Percentiles rank a stretch among this genome's conserved stretches.
Evolutionary conservation across 1,140 invertebrate genomes (phyloP).

Genomic region (Acromyrmex echinatior): DNA sequence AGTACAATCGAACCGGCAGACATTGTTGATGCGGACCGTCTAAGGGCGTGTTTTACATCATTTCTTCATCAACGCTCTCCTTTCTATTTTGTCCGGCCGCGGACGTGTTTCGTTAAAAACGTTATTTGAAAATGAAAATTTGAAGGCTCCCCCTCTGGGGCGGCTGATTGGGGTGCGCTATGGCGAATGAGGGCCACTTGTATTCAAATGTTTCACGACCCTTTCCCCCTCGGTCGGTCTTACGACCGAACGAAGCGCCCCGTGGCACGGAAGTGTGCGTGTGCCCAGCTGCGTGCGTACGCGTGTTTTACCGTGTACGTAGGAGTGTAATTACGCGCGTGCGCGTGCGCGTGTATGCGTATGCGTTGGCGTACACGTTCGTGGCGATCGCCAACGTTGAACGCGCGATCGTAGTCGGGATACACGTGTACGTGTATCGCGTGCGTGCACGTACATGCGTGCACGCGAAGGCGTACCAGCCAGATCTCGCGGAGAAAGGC

Average conservation of each 20-base stretch:
- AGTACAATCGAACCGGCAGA: conserved; percentile 33
- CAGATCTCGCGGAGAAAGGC: conserved; percentile 58
- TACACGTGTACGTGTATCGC: background rate
- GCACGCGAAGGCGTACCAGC: conserved; percentile 53
- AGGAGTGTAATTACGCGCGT: background rate
- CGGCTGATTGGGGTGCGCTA: conserved; percentile 60
- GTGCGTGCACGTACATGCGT: conserved; percentile 22
- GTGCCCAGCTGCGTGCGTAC: conserved; percentile 1
- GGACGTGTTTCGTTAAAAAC: conserved; percentile 59
- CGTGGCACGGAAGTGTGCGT: conserved; percentile 57
- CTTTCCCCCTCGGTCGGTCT: conserved; percentile 35
- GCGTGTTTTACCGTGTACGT: conserved; percentile 1
- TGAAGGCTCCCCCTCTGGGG: background rate
- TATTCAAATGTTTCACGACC: conserved; percentile 61
- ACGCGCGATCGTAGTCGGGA: background rate
- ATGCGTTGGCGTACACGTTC: conserved; percentile 23
- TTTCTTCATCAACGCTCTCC: conserved; percentile 16
- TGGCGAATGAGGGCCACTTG: conserved; percentile 61
- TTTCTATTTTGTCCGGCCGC: conserved; percentile 32
- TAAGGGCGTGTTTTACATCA: conserved; percentile 27
- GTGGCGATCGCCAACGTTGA: background rate
- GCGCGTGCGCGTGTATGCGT: background rate
- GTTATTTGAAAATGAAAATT: conserved; percentile 61
- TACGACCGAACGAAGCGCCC: conserved; percentile 46
- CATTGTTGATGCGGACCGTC: conserved; percentile 28